Evolutionary conservation across 2,113 vertebrate species (phyloP).

Genomic region (Lamprotornis superbus): DNA sequence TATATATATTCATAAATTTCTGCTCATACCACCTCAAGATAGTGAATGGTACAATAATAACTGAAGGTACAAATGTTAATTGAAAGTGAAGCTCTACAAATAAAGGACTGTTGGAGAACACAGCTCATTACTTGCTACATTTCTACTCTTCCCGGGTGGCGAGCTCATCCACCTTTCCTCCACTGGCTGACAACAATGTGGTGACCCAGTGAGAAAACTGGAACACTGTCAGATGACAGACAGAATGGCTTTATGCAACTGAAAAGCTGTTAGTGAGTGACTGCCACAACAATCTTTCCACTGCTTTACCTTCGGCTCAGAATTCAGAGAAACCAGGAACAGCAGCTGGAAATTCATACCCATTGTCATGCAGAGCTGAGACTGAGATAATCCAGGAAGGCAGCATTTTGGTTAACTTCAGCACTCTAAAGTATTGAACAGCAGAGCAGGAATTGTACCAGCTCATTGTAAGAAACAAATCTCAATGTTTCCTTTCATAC

Average conservation of each 20-base stretch:
- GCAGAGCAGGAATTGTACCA: neutral
- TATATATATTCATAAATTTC: constrained; percentile 26
- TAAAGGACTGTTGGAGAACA: neutral
- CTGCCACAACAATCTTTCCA: neutral
- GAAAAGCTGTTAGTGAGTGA: neutral
- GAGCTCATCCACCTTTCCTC: neutral
- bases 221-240: neutral
- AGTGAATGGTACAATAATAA: constrained; percentile 16
- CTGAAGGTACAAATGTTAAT: neutral
- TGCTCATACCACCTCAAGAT: constrained; percentile 25
- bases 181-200: neutral
- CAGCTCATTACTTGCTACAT: neutral
- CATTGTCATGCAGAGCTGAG: neutral
- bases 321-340: neutral
- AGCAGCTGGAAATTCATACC: neutral
- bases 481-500: neutral
- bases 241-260: neutral
- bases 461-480: neutral
- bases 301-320: constrained; percentile 1
- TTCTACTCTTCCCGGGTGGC: neutral
- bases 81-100: neutral
- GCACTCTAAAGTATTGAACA: neutral
- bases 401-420: neutral
- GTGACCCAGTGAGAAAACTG: neutral
- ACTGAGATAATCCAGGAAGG: neutral